Percentiles rank a stretch among this genome's conserved stretches.
These are phyloP conservation scores for Ivindomyrus marchei DNA, from an alignment of 2,113 vertebrate species.

Conservation along the genomic window DNA sequence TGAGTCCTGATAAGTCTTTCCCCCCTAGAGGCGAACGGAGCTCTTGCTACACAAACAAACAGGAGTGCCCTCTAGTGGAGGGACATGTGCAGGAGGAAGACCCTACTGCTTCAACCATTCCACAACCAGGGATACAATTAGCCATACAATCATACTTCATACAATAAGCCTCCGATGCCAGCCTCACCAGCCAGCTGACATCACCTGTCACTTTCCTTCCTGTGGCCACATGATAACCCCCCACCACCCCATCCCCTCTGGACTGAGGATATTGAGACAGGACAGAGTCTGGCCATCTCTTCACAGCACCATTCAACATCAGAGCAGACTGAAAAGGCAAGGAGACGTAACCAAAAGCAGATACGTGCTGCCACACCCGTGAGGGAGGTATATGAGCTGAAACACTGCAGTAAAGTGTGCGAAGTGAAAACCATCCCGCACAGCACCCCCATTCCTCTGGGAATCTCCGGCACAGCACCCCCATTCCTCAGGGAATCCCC, in stretches of 20 bases:
- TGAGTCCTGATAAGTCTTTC: not conserved
- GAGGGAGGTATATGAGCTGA: not conserved
- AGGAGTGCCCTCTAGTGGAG: not conserved
- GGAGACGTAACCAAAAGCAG: not conserved
- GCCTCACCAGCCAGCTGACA: not conserved
- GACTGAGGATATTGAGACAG: not conserved
- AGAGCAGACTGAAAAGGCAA: not conserved
- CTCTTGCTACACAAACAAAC: not conserved
- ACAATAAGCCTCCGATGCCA: not conserved
- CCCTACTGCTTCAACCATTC: not conserved
- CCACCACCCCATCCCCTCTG: not conserved
- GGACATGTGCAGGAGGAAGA: too few relatives aligned
- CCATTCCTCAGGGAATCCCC: not conserved
- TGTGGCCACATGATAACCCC: not conserved
- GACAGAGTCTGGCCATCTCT: not conserved
- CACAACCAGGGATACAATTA: not conserved
- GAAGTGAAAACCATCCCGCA: not conserved
- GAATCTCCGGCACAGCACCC: not conserved
- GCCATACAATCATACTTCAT: not conserved
- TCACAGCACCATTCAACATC: not conserved
- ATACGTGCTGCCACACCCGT: too few relatives aligned
- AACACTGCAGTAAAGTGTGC: not conserved
- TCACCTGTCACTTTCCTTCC: not conserved
- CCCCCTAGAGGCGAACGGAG: not conserved
- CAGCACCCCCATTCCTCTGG: too few relatives aligned